Percentiles rank a stretch among this genome's conserved stretches.
Conservation (phyloP, 1,140 invertebrate species). For the Drosophila leontia region DNA sequence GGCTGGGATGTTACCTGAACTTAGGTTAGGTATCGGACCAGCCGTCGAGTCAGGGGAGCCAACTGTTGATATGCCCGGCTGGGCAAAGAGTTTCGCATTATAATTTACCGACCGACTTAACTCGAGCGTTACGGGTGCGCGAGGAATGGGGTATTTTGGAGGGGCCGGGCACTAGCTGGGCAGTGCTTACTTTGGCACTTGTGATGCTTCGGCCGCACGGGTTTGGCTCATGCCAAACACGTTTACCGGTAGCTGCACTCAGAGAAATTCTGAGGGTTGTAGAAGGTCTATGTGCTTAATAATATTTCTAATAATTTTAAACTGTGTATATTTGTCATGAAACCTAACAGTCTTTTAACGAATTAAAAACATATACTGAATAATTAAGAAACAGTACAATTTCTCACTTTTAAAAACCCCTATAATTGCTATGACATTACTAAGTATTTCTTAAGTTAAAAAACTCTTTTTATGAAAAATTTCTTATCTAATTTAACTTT, state of each 20-base stretch:
- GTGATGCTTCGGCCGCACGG: conserved; percentile 57
- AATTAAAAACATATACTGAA: background rate
- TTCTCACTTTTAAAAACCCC: background rate
- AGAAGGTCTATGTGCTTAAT: background rate
- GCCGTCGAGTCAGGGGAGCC: conserved; percentile 41
- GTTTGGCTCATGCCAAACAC: conserved; percentile 65
- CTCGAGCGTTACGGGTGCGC: conserved; percentile 64
- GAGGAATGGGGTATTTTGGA: background rate
- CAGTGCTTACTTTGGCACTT: conserved; percentile 64
- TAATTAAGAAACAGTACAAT: background rate
- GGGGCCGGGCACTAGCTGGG: conserved; percentile 19
- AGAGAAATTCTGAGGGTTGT: background rate
- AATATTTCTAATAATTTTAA: background rate
- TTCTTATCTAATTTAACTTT: too few species aligned
- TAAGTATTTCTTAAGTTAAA: background rate
- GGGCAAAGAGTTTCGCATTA: conserved; percentile 78
- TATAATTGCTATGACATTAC: background rate
- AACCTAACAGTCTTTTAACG: background rate
- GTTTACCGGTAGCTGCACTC: conserved; percentile 11
- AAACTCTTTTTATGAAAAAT: background rate
- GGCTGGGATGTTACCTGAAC: background rate
- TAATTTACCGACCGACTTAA: conserved; percentile 70
- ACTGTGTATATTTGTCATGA: too few species aligned
- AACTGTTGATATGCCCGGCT: conserved; percentile 82
- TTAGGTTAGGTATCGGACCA: conserved; percentile 16